Percentiles rank a stretch among this genome's conserved stretches.
phyloP scores from a whole-genome alignment of 1,140 invertebrate genomes.

The Heliconius himera region DNA sequence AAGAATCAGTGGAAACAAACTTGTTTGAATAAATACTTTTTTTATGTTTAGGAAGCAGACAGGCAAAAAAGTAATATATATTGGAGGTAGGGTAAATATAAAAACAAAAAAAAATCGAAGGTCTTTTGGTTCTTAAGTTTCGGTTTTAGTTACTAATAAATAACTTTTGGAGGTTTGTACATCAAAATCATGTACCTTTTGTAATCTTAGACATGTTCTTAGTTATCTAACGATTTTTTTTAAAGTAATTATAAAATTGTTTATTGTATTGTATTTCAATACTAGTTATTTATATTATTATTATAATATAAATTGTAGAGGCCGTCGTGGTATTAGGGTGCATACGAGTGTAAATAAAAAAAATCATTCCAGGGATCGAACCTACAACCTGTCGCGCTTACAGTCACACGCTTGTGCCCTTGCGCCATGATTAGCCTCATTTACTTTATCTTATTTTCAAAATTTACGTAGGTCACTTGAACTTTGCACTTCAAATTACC shows the following conservation, averaged over 20 bases:
- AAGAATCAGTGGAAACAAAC: not conserved
- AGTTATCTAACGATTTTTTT: not conserved
- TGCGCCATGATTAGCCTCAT: too few relatives aligned
- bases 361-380: too few relatives aligned
- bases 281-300: too few relatives aligned
- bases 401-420: too few relatives aligned
- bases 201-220: not conserved
- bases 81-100: not conserved
- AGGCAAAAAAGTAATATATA: not conserved
- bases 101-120: conserved; percentile 3
- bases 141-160: not conserved
- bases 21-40: not conserved
- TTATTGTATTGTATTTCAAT: not conserved
- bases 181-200: not conserved
- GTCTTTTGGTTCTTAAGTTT: not conserved
- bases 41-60: not conserved
- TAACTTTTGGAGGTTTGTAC: not conserved
- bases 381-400: too few relatives aligned
- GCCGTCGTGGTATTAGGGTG: too few relatives aligned
- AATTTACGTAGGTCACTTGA: not conserved
- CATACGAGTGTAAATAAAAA: too few relatives aligned
- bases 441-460: not conserved
- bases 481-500: too few relatives aligned
- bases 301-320: too few relatives aligned
- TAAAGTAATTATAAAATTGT: not conserved